Evolutionary conservation across 1,140 invertebrate species (phyloP).

Genomic region (Tigriopus japonicus): DNA sequence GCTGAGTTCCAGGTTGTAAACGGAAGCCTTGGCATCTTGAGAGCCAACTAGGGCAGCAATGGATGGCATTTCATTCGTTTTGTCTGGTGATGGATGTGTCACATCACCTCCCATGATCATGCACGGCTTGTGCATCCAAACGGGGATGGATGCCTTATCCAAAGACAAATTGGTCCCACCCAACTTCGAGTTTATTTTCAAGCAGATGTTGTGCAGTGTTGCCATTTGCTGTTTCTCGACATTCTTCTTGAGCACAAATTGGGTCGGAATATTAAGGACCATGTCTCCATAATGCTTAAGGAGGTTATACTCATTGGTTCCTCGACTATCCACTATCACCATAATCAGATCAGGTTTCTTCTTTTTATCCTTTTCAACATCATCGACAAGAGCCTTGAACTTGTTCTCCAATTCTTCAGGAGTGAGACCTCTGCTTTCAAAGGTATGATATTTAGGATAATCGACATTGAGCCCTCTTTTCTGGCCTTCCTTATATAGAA

Average conservation of each 20-base stretch:
- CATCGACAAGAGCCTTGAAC: too few relatives aligned
- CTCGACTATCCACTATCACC: not conserved
- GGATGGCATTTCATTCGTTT: slow-evolving; percentile 29
- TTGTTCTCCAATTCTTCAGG: too few relatives aligned
- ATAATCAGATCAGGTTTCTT: not conserved
- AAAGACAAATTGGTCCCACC: slow-evolving; percentile 38
- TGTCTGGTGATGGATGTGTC: slow-evolving; percentile 40
- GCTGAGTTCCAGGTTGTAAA: slow-evolving; percentile 28
- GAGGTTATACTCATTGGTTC: not conserved
- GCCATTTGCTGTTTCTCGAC: not conserved
- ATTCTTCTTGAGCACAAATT: slow-evolving; percentile 10
- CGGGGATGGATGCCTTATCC: slow-evolving; percentile 31
- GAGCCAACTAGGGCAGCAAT: slow-evolving; percentile 39
- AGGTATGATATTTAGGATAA: not conserved
- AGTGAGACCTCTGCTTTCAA: too few relatives aligned
- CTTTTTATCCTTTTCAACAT: too few relatives aligned
- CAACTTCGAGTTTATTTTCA: slow-evolving; percentile 44
- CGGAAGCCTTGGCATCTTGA: slow-evolving; percentile 40
- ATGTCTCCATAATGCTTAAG: not conserved
- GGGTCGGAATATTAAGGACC: slow-evolving; percentile 1
- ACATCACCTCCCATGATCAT: slow-evolving; percentile 45
- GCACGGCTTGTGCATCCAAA: slow-evolving; percentile 13
- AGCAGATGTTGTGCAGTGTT: slow-evolving; percentile 39
- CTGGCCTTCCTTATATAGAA: not conserved
- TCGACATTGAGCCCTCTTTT: not conserved